phyloP scores from a whole-genome alignment of 1,140 invertebrate species.

The Megalonaias nervosa region DNA sequence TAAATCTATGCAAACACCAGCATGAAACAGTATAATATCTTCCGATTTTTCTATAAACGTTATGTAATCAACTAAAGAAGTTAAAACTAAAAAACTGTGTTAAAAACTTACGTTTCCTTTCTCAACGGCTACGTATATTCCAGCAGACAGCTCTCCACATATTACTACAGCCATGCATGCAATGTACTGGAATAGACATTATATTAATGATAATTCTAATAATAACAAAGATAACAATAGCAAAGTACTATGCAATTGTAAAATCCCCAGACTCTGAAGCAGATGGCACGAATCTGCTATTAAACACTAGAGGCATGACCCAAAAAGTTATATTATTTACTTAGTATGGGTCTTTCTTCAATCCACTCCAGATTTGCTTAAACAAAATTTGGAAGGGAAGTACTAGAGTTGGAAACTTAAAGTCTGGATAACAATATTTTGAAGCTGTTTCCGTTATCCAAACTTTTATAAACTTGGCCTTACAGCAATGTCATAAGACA shows the following conservation, averaged over 20 bases:
- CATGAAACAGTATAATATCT: no score
- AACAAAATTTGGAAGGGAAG: background rate
- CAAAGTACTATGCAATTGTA: background rate
- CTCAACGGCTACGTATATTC: constrained; percentile 82
- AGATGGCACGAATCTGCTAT: no score
- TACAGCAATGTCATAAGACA: no score
- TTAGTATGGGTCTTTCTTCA: background rate
- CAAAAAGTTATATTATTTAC: background rate
- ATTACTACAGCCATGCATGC: constrained; percentile 81
- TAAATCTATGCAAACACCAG: no score
- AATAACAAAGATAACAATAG: background rate
- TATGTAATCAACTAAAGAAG: no score
- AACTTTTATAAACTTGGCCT: no score
- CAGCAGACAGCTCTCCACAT: constrained; percentile 80
- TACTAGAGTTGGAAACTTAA: no score
- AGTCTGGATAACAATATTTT: no score
- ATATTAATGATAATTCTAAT: background rate
- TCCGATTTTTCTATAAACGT: no score
- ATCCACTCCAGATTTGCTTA: background rate
- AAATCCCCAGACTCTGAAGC: no score
- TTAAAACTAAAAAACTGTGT: background rate
- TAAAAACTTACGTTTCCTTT: constrained; percentile 77
- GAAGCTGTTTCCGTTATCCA: no score
- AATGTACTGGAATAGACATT: constrained; percentile 76
- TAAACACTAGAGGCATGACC: background rate